These are phyloP conservation scores for Scartelaos histophorus DNA, from an alignment of 2,113 vertebrate species.

Conservation along the genomic window DNA sequence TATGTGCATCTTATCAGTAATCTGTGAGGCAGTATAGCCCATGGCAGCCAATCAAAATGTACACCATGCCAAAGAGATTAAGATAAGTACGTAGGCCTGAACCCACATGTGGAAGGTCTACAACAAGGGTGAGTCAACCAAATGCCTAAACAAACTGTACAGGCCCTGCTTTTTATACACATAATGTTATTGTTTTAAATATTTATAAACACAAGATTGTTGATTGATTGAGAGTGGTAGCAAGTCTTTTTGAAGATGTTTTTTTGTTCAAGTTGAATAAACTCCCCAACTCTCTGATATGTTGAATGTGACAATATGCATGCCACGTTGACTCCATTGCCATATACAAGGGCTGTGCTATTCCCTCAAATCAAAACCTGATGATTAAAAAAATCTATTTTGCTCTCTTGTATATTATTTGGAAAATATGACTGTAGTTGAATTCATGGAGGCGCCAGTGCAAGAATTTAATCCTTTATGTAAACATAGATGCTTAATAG, in stretches of 20 bases:
- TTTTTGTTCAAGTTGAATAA: not conserved
- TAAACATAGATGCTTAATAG: not conserved
- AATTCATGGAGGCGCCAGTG: not conserved
- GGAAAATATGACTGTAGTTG: not conserved
- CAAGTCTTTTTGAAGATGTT: not conserved
- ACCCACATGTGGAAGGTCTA: conserved; percentile 16
- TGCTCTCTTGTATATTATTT: not conserved
- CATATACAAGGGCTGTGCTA: not conserved
- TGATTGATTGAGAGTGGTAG: not conserved
- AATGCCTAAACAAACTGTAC: not conserved
- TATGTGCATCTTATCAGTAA: conserved; percentile 57
- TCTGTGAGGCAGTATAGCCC: conserved; percentile 48
- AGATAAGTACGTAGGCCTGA: conserved; percentile 40
- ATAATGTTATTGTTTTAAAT: too few species aligned
- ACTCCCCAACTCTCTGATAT: not conserved
- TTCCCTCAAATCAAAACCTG: not conserved
- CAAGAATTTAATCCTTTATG: not conserved
- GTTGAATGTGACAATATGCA: not conserved
- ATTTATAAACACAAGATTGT: not conserved
- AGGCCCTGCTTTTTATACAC: not conserved
- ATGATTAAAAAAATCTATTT: not conserved
- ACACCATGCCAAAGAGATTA: conserved; percentile 47
- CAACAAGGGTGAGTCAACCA: not conserved
- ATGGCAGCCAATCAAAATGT: conserved; percentile 53
- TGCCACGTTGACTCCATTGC: not conserved